phyloP scores from a whole-genome alignment of 2,888 invertebrate genomes.

The Prosopocoilus inquinatus region DNA sequence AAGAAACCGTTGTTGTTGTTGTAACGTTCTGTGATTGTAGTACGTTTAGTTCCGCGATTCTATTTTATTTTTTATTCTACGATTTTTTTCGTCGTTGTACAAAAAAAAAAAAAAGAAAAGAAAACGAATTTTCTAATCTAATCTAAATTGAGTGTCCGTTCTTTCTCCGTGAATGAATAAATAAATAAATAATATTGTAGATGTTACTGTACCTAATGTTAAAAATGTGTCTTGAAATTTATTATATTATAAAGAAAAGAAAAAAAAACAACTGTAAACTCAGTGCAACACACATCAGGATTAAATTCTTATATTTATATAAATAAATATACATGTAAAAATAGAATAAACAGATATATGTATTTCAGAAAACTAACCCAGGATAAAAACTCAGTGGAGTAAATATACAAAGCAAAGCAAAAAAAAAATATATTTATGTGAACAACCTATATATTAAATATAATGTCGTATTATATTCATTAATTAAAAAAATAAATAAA shows the following conservation, averaged over 20 bases:
- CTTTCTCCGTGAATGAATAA: no score
- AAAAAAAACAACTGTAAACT: no score
- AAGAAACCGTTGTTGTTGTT: background rate
- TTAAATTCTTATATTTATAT: conserved; percentile 4
- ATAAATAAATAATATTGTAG: no score
- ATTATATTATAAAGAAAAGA: no score
- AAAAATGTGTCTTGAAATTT: conserved; percentile 8
- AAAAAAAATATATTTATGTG: conserved; percentile 30
- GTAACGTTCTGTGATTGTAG: conserved; percentile 48
- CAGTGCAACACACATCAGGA: conserved; percentile 3
- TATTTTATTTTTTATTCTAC: no score
- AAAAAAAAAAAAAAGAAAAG: background rate
- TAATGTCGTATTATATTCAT: conserved; percentile 14
- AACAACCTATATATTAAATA: conserved; percentile 22
- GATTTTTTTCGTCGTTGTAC: conserved; percentile 22
- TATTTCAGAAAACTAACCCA: conserved; percentile 28
- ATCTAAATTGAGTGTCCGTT: conserved; percentile 38
- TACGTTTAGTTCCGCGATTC: conserved; percentile 35
- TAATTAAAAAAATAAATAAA: no score
- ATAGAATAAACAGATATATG: conserved; percentile 1
- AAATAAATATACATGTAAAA: conserved; percentile 2
- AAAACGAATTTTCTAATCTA: conserved; percentile 32
- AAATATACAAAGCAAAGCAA: conserved; percentile 41
- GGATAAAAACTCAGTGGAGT: conserved; percentile 41
- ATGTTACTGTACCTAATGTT: conserved; percentile 30